These are phyloP conservation scores for Falco biarmicus DNA, from an alignment of 2,797 vertebrate genomes.

Conservation along the genomic window DNA sequence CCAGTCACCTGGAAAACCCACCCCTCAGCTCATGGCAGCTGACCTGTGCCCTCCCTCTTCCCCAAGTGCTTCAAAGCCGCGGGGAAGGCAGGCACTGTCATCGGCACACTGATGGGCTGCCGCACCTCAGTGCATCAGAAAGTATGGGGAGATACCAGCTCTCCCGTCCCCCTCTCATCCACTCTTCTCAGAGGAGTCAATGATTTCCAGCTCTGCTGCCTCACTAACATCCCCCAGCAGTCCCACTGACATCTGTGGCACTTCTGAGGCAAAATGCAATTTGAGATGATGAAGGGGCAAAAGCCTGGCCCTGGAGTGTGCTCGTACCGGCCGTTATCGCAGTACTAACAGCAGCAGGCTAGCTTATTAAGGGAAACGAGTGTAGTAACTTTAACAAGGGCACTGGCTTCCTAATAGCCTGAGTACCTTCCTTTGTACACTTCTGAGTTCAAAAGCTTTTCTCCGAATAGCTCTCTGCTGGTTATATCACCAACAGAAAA, in stretches of 20 bases:
- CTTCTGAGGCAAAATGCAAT: background rate
- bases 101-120: fast-evolving
- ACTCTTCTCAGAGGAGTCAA: background rate
- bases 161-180: background rate
- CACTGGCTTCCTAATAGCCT: background rate
- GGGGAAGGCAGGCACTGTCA: background rate
- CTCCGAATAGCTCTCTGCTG: background rate
- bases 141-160: background rate
- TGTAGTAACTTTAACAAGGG: background rate
- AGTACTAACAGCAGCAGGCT: background rate
- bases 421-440: background rate
- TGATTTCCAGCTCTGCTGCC: background rate
- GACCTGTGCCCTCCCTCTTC: background rate
- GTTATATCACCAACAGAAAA: background rate
- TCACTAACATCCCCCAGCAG: background rate
- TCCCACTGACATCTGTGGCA: background rate
- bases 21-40: background rate
- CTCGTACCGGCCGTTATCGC: background rate
- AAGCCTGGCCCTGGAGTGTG: fast-evolving
- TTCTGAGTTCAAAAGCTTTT: background rate
- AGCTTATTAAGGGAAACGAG: background rate
- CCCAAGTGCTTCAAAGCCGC: background rate
- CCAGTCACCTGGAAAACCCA: background rate
- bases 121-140: background rate
- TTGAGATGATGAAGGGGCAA: background rate